Evolutionary conservation across 2,888 invertebrate species (phyloP).

Genomic region (Idaea aversata): DNA sequence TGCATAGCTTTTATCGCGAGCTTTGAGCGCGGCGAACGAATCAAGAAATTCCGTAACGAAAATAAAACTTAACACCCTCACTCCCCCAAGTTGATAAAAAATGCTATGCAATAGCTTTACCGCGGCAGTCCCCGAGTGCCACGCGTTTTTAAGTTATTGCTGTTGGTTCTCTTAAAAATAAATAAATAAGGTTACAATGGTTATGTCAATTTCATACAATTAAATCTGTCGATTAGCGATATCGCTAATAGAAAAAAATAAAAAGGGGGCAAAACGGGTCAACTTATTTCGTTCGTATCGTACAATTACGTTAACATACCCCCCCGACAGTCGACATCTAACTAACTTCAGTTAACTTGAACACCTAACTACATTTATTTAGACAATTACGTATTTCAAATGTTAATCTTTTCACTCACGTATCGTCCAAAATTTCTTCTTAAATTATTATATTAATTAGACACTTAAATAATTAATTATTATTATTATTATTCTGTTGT

Average conservation of each 20-base stretch:
- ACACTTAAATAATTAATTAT: background rate
- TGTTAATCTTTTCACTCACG: constrained; percentile 30
- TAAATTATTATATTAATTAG: background rate
- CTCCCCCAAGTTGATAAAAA: too few species aligned
- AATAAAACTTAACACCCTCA: too few species aligned
- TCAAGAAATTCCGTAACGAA: too few species aligned
- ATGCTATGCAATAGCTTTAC: too few species aligned
- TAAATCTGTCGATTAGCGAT: too few species aligned
- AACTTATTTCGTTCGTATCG: background rate
- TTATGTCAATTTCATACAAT: too few species aligned
- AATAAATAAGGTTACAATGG: too few species aligned
- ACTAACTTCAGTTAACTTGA: background rate
- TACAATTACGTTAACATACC: background rate
- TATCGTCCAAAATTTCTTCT: constrained; percentile 13
- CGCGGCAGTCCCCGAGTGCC: too few species aligned
- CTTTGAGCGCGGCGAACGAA: too few species aligned
- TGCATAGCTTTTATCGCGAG: too few species aligned
- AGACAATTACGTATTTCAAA: constrained; percentile 37
- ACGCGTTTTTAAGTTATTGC: too few species aligned
- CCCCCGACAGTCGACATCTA: background rate
- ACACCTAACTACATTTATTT: constrained; percentile 16
- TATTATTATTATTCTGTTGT: background rate
- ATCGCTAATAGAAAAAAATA: background rate
- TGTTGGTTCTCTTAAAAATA: too few species aligned
- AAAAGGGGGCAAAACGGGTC: background rate